Base-by-base conservation (phyloP, 2,113 vertebrate species). In the Oostethus manadensis region DNA sequence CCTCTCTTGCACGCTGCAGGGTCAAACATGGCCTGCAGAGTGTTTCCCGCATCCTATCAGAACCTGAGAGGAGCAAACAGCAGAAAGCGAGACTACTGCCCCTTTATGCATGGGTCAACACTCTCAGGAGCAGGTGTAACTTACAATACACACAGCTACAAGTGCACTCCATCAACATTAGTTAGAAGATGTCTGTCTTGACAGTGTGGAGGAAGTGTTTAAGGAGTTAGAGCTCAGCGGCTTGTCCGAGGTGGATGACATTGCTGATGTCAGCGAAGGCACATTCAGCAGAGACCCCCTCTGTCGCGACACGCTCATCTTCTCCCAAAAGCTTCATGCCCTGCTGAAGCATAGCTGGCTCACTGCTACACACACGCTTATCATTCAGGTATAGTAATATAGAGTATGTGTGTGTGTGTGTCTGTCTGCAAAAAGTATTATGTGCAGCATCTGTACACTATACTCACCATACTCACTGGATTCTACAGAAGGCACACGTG, bases 41-140 rank as follows among this genome's bases (percentile, higher is more conserved):
- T n/a, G 79, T 97, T 63, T 91, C 94, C 8, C 80, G 87, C 23
- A 81, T 92, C 72, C 81, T 99, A 20, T 90, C 93, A 14, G 89
- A 93, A 73, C 55, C 45, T 0, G 44, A 97, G 51, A 86, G 84
- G 53, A 90, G 82, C 47, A 94, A 91, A 79, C 91, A 95, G 29
- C 80, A 87, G 56, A 84, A 84, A 66, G 88, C 90, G 50, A 91
- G 87, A 21, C 75, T 61, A 22, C 70, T 98, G 67, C 94, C 93
- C 0, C 23, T 92, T 4, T 95, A 87, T 38, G 90, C 87, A 23
- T 98, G 96, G 95, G 83, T 97, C 79, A 94, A 97, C 71, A 91
- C 91, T 38, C 66, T 85, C 38, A 93, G 89, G 85, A 78, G 73
- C 73, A 95, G 93, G 95, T 95, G 82, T 13, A n/a, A 21, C n/a